Evolutionary conservation across 2,888 invertebrate species (phyloP), one percentile per base, ranked within the genome.

Genomic region (Pediacus dermestoides): DNA sequence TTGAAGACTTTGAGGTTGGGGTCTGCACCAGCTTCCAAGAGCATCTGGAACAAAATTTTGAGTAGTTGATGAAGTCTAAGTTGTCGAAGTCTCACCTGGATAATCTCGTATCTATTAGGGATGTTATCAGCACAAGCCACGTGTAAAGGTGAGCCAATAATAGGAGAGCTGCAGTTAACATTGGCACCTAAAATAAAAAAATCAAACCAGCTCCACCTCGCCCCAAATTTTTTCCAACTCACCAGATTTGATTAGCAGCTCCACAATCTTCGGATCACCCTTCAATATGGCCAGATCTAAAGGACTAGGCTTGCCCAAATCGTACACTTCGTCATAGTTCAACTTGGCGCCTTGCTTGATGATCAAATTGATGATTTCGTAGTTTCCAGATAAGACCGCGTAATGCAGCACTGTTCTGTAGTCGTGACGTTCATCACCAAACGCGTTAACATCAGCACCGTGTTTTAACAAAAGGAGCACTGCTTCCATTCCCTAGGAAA

Each of bases 381-480:
- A 75, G 50, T 80, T 82, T 18, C 80, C 91, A 38, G 86, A 83
- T 30, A 89, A 75, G 0, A 92, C 85, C 2, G 89, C 92, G 64
- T 89, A 92, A 63, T 93, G 92, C 60, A 94, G 74, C 2, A 91
- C 66, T 2, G 90, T 89, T 39, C 92, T 75, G 62, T 81, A 87
- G 60, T 92, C 92, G 61, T 91, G 88, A 41, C 89, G 74, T n/a
- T 83, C 82, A 58, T 89, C 87, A 0, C 90, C 82, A 72, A 85
- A 82, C 2, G 87, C 85, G 66, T 92, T 92, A 1, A 92, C 84
- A 57, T 91, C 82, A 0, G 92, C 93, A 0, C 90, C 90, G 61
- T 82, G 78, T 52, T 81, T 82, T 50, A 91, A 70, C 18, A 93
- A 72, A 7, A 89, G 70, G 37, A 88, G 70, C 0, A 86, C 86